phyloP scores from a whole-genome alignment of 2,888 invertebrate species.

The Mythimna lalbum region DNA sequence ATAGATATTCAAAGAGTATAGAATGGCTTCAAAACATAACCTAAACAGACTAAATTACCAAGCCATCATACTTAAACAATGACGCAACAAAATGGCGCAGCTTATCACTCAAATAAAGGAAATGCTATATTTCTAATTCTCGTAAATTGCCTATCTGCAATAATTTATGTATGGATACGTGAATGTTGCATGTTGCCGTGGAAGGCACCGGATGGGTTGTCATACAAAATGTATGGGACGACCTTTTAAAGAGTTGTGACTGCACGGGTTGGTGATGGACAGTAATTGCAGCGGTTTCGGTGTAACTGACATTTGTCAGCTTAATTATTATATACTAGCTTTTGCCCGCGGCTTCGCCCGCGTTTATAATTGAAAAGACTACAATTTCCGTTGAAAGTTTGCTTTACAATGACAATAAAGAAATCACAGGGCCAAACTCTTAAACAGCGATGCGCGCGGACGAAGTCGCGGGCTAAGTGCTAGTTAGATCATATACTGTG shows the following conservation, averaged over 20 bases:
- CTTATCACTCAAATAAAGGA: slow-evolving; percentile 47
- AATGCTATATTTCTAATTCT: slow-evolving; percentile 32
- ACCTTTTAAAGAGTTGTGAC: slow-evolving; percentile 45
- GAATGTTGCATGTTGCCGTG: slow-evolving; percentile 37
- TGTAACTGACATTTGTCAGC: slow-evolving; percentile 39
- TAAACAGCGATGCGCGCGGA: too few species aligned
- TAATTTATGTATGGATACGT: slow-evolving; percentile 46
- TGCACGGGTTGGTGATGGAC: slow-evolving; percentile 2
- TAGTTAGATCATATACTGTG: neutral
- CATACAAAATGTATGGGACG: slow-evolving; percentile 49
- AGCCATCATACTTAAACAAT: slow-evolving; percentile 49
- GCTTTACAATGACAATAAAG: too few species aligned
- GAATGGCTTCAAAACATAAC: slow-evolving; percentile 13
- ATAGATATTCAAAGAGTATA: slow-evolving; percentile 18
- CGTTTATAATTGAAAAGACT: too few species aligned
- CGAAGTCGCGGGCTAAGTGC: too few species aligned
- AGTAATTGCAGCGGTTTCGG: slow-evolving; percentile 19
- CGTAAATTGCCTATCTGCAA: slow-evolving; percentile 36
- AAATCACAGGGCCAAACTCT: too few species aligned
- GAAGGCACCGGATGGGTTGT: slow-evolving; percentile 29
- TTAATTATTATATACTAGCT: slow-evolving; percentile 7
- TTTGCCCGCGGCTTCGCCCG: too few species aligned
- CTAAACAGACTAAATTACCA: slow-evolving; percentile 19
- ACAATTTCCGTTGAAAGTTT: too few species aligned
- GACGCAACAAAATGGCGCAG: slow-evolving; percentile 12